Conservation (phyloP, 2,888 invertebrate species). For the Ferrisia virgata region DNA sequence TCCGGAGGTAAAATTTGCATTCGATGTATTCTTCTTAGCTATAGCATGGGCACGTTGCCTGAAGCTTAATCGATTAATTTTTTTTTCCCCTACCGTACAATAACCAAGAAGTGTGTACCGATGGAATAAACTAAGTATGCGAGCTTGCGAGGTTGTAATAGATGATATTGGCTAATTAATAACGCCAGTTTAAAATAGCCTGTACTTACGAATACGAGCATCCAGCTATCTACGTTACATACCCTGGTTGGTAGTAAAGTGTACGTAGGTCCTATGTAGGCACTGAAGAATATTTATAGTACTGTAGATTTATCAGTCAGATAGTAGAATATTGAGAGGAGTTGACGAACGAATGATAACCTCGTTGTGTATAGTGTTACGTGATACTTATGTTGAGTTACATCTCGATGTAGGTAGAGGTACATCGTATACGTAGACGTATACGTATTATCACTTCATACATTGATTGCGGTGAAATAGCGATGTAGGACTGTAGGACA, state of each 20-base stretch:
- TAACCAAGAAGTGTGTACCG: background rate
- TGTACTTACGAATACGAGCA: too few species aligned
- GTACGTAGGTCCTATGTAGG: too few species aligned
- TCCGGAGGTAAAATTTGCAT: slow-evolving; percentile 17
- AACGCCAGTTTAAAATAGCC: background rate
- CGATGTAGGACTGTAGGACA: slow-evolving; percentile 3
- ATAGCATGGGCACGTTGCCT: background rate
- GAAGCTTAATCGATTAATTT: background rate
- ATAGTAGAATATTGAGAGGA: background rate
- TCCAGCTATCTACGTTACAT: too few species aligned
- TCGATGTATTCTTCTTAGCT: background rate
- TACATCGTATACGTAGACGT: too few species aligned
- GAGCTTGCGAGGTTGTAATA: too few species aligned
- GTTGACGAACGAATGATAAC: background rate
- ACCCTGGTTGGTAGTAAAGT: too few species aligned
- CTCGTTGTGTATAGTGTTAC: background rate
- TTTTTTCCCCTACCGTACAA: background rate
- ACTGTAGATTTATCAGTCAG: too few species aligned
- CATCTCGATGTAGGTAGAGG: background rate
- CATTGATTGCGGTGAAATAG: slow-evolving; percentile 1
- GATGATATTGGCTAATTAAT: background rate
- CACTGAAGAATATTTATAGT: too few species aligned
- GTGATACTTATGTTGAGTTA: background rate
- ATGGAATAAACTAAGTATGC: too few species aligned
- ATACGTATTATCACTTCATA: background rate